Evolutionary conservation across 2,113 vertebrate genomes (phyloP).

Genomic region (Epinephelus lanceolatus): DNA sequence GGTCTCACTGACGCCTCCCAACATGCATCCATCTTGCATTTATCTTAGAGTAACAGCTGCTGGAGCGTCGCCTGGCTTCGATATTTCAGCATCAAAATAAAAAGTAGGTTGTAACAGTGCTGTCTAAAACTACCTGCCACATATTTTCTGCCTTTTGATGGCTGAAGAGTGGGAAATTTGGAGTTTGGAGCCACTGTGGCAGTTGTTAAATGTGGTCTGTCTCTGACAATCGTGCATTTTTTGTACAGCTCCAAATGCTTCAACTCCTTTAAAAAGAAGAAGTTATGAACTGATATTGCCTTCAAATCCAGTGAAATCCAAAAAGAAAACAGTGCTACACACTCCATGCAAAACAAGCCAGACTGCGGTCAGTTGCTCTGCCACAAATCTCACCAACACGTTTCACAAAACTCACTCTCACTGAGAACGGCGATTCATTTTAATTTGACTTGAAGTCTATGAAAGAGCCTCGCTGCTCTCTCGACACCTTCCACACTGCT

Average conservation of each 20-base stretch:
- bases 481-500: conserved; percentile 44
- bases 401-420: neutral
- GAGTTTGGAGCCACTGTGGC: conserved; percentile 7
- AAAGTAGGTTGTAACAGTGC: conserved; percentile 30
- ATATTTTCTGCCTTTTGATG: conserved; percentile 21
- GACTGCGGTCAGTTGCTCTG: conserved; percentile 20
- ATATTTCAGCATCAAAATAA: conserved; percentile 47
- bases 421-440: neutral
- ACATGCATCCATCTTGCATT: conserved; percentile 72
- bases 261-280: conserved; percentile 14
- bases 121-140: conserved; percentile 26
- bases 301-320: neutral
- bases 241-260: conserved; percentile 20
- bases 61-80: conserved; percentile 30
- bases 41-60: conserved; percentile 70
- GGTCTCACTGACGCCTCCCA: conserved; percentile 44
- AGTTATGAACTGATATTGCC: neutral
- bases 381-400: neutral
- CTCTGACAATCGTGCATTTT: conserved; percentile 23
- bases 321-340: neutral
- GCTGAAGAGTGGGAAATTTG: conserved; percentile 10
- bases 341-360: conserved; percentile 7
- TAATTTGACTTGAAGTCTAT: conserved; percentile 38
- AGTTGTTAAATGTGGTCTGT: conserved; percentile 17
- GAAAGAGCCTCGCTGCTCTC: conserved; percentile 44